Evolutionary conservation across 2,113 vertebrate genomes (phyloP), one percentile per base, ranked within the genome.

Genomic region (Bostrychus sinensis): DNA sequence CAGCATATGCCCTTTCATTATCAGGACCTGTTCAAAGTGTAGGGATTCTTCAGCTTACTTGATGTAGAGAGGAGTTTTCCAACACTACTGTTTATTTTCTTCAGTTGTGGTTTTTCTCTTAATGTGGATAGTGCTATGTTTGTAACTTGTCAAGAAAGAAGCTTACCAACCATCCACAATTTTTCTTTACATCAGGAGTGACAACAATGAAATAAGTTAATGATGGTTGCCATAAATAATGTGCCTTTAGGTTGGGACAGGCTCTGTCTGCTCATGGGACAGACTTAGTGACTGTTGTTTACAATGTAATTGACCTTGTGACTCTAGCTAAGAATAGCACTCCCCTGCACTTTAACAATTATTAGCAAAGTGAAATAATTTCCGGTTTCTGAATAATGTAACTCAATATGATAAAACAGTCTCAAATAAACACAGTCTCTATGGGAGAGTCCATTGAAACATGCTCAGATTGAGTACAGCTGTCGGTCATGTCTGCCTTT

Each of bases 1-100:
- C 70, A 28, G 34, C 14, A 48, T 65, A 56, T 77, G 80, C 78
- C 66, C 78, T 81, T 77, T 82, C 74, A 85, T 85, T 84, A 87
- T 64, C 71, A 64, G 42, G 82, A 87, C 75, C 83, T 73, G 81
- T 83, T 74, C 67, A 58, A 73, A 67, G 48, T 34, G 8, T 23
- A 48, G 2, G 62, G 51, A 73, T 69, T 59, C 45, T 71, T 70
- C 38, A 51, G 61, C 75, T 80, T 61, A n/a, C 50, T 76, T 72
- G 48, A 62, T 77, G 78, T 48, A 25, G 6, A 48, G 2, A 28
- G 67, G 72, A 68, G 61, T 75, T 84, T 80, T 78, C 64, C 66
- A 46, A 19, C 42, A 64, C n/a, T n/a, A 19, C 43, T 8, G 25
- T 64, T 50, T 66, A 28, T 74, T 68, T 37, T 62, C 51, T 32